A percentile compares a stretch with the other conserved stretches of the same genome.
Conservation (phyloP, 2,888 invertebrate genomes). For the Drosophila eohydei region DNA sequence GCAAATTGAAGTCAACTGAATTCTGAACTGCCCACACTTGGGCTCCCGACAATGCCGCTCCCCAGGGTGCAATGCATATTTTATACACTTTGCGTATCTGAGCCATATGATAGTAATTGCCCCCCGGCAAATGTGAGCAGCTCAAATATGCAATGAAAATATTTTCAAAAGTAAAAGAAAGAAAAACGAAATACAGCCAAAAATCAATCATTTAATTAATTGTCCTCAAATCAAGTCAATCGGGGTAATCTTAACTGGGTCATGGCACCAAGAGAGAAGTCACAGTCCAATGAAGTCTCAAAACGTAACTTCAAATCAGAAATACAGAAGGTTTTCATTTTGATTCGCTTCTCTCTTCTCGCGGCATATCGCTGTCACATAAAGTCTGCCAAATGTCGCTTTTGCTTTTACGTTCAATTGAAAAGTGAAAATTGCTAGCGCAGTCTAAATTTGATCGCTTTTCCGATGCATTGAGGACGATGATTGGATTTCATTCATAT, state of each 20-base stretch:
- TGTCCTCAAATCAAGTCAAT: background rate
- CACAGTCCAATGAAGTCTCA: no score
- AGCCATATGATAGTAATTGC: conserved; percentile 20
- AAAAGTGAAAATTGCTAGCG: background rate
- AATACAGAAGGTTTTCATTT: no score
- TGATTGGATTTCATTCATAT: background rate
- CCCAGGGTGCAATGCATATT: conserved; percentile 34
- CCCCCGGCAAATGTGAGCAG: background rate
- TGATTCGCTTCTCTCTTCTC: background rate
- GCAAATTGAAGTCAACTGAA: conserved; percentile 30
- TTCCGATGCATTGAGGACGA: background rate
- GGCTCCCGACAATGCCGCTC: background rate
- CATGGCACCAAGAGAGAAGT: background rate
- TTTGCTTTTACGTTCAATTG: background rate
- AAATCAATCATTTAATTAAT: background rate
- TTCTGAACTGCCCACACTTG: conserved; percentile 20
- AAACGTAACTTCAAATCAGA: no score
- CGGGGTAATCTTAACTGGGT: no score
- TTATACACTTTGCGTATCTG: conserved; percentile 29
- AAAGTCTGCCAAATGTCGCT: background rate
- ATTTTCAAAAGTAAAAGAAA: background rate
- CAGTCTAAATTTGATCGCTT: background rate
- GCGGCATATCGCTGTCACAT: background rate
- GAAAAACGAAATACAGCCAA: background rate
- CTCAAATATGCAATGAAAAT: conserved; percentile 5